Base-by-base conservation (phyloP, 2,797 vertebrate species). In the Dallia pectoralis region DNA sequence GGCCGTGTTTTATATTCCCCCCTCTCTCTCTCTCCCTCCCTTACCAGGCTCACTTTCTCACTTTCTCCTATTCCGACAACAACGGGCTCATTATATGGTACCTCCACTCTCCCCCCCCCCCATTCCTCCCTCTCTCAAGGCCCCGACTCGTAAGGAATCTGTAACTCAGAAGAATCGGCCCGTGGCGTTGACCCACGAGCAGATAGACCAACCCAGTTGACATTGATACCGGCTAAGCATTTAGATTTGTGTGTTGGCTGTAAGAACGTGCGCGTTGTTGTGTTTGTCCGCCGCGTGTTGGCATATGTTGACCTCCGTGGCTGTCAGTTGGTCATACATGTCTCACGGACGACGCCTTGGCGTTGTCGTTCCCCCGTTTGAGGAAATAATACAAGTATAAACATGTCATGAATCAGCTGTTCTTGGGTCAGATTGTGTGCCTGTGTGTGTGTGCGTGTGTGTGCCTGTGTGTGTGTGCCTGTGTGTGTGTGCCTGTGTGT, bases 11-110 rank as follows among this genome's bases (percentile, higher is more conserved):
- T 76, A 64, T 70, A 48, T 67, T 29, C 47, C 25, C 29, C 48
- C 36, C n/a, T 18, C 63, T 68, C 77, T 70, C 71, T 71, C 73
- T 78, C 79, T 85, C 71, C 19, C 73, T 79, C 70, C 71, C 81
- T 75, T 71, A 69, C 78, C 80, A 30, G 73, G 74, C 72, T 78
- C 76, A 79, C 75, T 79, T 73, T 69, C 71, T 78, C 79, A 70
- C 77, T 74, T 72, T 82, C 76, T 74, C 73, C 67, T 70, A 44
- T 86, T 86, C 80, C 73, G 83, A 65, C 78, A 82, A 86, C 86
- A 84, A 79, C 84, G 65, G 61, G 64, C 80, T 84, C 76, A 67
- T 67, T 77, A 74, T 73, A 36, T 74, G 33, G 74, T 74, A 63
- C 78, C 77, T 71, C 70, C 63, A 63, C 29, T 68, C 11, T 65